These are phyloP conservation scores for Ceratotherium simum DNA, from an alignment of 2,113 vertebrate genomes.

Conservation along the genomic window DNA sequence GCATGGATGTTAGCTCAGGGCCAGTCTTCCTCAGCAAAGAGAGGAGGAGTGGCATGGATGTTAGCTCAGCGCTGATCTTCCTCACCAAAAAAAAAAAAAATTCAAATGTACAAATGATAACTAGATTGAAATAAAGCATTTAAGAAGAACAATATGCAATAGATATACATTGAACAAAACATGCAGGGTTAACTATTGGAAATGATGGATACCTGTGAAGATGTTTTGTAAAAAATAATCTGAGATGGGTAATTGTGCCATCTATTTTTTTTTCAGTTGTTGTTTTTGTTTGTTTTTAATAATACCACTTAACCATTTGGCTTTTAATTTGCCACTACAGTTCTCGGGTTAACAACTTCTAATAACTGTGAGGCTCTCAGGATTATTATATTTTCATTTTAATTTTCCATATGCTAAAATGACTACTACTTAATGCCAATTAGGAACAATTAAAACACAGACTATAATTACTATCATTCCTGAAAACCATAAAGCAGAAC, in stretches of 20 bases:
- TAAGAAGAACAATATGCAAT: neutral
- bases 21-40: too few species aligned
- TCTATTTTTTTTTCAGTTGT: neutral
- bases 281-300: neutral
- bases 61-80: too few species aligned
- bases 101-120: neutral
- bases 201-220: neutral
- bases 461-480: conserved; percentile 41
- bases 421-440: conserved; percentile 58
- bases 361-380: neutral
- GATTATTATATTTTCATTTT: conserved; percentile 52
- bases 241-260: neutral
- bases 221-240: neutral
- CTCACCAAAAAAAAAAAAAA: too few species aligned
- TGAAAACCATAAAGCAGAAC: conserved; percentile 23
- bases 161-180: neutral
- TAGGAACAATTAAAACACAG: conserved; percentile 66
- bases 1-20: too few species aligned
- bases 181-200: neutral
- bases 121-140: neutral
- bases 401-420: conserved; percentile 66
- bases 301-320: neutral
- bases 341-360: conserved; percentile 21
- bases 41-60: too few species aligned
- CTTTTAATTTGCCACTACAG: conserved; percentile 35